Percentiles rank a stretch among this genome's conserved stretches.
phyloP scores from a whole-genome alignment of 1,140 invertebrate genomes.

The Neodiprion pinetum region DNA sequence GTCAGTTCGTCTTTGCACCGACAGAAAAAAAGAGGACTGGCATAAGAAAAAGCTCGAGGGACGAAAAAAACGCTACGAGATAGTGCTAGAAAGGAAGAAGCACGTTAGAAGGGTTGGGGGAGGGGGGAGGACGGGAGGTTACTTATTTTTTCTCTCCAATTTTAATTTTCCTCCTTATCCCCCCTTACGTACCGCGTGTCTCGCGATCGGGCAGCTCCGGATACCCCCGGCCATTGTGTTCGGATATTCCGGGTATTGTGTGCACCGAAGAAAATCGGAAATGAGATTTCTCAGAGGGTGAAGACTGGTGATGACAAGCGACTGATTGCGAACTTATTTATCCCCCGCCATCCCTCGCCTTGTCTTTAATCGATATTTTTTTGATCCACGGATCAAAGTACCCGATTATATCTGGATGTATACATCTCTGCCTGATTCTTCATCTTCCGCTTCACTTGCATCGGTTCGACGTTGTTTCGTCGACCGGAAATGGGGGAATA shows the following conservation, averaged over 20 bases:
- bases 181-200: background rate
- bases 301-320: background rate
- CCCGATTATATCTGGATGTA: too few relatives aligned
- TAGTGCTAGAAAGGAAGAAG: background rate
- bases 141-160: background rate
- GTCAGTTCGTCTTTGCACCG: slow-evolving; percentile 4
- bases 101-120: background rate
- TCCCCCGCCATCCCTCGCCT: background rate
- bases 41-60: slow-evolving; percentile 28
- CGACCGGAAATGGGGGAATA: background rate
- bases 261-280: background rate
- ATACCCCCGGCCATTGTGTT: background rate
- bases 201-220: background rate
- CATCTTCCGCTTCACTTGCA: background rate
- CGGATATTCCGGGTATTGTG: background rate
- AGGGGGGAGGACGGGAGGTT: slow-evolving; percentile 11
- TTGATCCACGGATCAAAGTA: background rate
- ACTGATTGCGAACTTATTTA: slow-evolving; percentile 1
- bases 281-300: background rate
- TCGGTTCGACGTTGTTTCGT: background rate
- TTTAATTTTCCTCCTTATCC: background rate
- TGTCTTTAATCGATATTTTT: background rate
- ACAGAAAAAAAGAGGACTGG: slow-evolving; percentile 30
- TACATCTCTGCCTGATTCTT: background rate
- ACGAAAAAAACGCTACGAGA: background rate